Evolutionary conservation across 2,797 vertebrate species (phyloP), one percentile per base, ranked within the genome.

Genomic region (Erpetoichthys calabaricus): DNA sequence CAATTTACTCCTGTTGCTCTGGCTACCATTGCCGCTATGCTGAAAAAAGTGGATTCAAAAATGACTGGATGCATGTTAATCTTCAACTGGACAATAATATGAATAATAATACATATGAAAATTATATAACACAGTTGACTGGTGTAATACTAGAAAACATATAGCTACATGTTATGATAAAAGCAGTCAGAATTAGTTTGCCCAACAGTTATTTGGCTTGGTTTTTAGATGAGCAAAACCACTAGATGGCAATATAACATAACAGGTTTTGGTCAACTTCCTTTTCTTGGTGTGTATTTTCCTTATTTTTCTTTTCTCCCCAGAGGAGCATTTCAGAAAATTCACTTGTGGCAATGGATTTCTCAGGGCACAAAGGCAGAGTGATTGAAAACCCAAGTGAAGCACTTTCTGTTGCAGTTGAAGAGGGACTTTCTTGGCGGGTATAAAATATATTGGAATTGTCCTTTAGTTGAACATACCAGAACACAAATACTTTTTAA

Each of bases 331-430:
- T 92, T 79, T 99, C 94, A 5, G 96, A 99, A 76, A 98, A 91
- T 77, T 97, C 92, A 42, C 80, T 99, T 60, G 94, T 98, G 73
- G 94, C 96, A 69, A 97, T 99, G 92, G 96, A 99, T 78, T 98
- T 99, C 73, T 97, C 96, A 54, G 94, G 96, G 62, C 86, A 91
- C 69, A 92, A 85, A 79, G 90, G 86, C 73, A 82, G 94, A 62
- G 87, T 99, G 70, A 97, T 99, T 49, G 93, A 98, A 74, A 98
- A 98, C 74, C 94, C 94, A 3, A 89, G 88, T 1, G 96, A 99
- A 81, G 94, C 80, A 4, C 76, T 97, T 64, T 94, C 91, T 6
- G 92, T 94, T 70, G 96, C 94, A 7, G 89, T 97, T 57, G 91
- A 95, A 77, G 94, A 99, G 78, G 94, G 92, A 61, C 82, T 95